These are phyloP conservation scores for Anabas testudineus DNA, from an alignment of 2,797 vertebrate genomes.

Conservation along the genomic window DNA sequence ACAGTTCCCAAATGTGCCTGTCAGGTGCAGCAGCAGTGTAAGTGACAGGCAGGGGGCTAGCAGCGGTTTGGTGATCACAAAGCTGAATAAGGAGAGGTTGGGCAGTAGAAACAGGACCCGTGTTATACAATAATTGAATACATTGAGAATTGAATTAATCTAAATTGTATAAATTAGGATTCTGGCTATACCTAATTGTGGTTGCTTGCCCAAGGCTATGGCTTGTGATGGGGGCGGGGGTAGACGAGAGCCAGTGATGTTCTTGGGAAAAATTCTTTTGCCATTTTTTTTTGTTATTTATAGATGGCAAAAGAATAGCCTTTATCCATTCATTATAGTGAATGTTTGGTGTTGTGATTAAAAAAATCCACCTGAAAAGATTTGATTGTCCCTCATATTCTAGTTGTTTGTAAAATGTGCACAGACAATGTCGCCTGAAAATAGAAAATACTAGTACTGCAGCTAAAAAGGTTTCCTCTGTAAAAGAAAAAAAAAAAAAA, in stretches of 20 bases:
- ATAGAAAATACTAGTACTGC: background rate
- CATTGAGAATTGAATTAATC: conserved; percentile 67
- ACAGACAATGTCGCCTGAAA: background rate
- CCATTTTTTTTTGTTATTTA: conserved; percentile 30
- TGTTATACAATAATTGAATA: conserved; percentile 69
- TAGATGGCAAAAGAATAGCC: conserved; percentile 5
- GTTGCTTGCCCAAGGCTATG: conserved; percentile 55
- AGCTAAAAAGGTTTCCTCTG: background rate
- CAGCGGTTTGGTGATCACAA: conserved; percentile 30
- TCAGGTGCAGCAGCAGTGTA: conserved; percentile 35
- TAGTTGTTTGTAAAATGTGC: background rate
- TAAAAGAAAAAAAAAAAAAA: background rate
- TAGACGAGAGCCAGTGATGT: conserved; percentile 16
- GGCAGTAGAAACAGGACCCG: conserved; percentile 18
- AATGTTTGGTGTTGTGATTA: conserved; percentile 33
- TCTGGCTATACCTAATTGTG: conserved; percentile 67
- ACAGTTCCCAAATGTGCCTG: conserved; percentile 51
- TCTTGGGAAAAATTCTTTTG: conserved; percentile 39
- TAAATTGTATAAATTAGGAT: conserved; percentile 70
- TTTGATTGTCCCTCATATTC: background rate
- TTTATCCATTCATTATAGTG: conserved; percentile 19
- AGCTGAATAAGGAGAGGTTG: conserved; percentile 21
- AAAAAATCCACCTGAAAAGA: conserved; percentile 1
- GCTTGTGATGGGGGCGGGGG: conserved; percentile 44
- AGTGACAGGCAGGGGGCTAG: conserved; percentile 49